phyloP scores from a whole-genome alignment of 2,113 vertebrate species.

The Ia io region DNA sequence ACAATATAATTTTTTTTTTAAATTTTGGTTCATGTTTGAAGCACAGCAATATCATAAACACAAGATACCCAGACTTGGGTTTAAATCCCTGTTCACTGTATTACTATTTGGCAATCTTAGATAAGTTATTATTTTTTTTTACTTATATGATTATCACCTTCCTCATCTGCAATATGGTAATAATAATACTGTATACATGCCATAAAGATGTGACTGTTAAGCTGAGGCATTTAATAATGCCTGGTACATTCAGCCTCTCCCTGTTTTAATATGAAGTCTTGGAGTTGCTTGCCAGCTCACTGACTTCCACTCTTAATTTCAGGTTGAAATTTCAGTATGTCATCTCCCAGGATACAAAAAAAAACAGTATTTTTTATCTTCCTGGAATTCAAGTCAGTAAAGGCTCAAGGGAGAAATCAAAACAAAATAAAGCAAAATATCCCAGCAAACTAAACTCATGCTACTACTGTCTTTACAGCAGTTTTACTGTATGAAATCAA shows the following conservation, averaged over 20 bases:
- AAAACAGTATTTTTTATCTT: constrained; percentile 40
- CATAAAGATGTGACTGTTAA: not conserved
- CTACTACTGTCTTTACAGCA: not conserved
- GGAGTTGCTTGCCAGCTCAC: not conserved
- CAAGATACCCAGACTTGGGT: not conserved
- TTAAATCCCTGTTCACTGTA: not conserved
- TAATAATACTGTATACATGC: not conserved
- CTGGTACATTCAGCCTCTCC: not conserved
- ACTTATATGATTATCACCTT: not conserved
- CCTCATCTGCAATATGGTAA: not conserved
- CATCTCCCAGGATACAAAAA: constrained; percentile 18
- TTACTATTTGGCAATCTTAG: not conserved
- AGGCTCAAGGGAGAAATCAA: constrained; percentile 48
- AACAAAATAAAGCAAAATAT: constrained; percentile 36
- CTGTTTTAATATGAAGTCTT: not conserved
- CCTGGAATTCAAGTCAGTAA: constrained; percentile 28
- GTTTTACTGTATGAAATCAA: not conserved
- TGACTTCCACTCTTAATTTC: constrained; percentile 33
- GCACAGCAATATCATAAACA: not conserved
- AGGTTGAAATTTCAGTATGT: constrained; percentile 25
- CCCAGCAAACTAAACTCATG: not conserved
- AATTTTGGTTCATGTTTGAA: not conserved
- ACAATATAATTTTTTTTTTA: not conserved
- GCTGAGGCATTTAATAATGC: not conserved
- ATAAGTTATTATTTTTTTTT: not conserved